Conservation (phyloP, 2,888 invertebrate species). For the Microctonus brassicae region DNA sequence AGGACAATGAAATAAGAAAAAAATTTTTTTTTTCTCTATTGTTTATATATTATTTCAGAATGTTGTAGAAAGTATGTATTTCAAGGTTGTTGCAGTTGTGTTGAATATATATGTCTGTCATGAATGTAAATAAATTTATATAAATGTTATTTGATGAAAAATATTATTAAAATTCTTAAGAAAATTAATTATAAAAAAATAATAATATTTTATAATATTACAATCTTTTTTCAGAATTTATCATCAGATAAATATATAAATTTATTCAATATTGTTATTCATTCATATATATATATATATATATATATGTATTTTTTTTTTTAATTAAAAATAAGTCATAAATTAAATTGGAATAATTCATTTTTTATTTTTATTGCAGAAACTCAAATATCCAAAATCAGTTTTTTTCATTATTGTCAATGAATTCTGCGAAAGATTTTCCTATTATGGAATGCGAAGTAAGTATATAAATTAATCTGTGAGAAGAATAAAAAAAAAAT, state of each 20-base stretch:
- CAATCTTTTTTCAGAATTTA: too few species aligned
- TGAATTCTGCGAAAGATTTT: conserved; percentile 98
- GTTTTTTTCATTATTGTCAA: conserved; percentile 95
- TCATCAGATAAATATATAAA: too few species aligned
- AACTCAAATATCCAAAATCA: conserved; percentile 85
- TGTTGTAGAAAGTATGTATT: neutral
- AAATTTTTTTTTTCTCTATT: too few species aligned
- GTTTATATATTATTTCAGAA: too few species aligned
- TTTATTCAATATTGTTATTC: too few species aligned
- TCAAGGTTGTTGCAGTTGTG: neutral
- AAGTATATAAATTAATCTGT: conserved; percentile 70
- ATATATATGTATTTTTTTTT: neutral
- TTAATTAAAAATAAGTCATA: too few species aligned
- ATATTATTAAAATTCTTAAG: neutral
- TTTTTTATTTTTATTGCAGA: conserved; percentile 69
- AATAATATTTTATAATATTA: too few species aligned
- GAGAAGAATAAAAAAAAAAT: neutral
- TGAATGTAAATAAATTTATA: neutral
- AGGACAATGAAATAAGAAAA: too few species aligned
- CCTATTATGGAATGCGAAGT: conserved; percentile 98
- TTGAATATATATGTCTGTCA: too few species aligned
- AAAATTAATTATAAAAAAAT: too few species aligned
- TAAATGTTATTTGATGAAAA: neutral
- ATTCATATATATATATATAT: neutral
- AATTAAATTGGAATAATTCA: too few species aligned